Base-by-base conservation (phyloP, 2,113 vertebrate species). In the Colossoma macropomum region DNA sequence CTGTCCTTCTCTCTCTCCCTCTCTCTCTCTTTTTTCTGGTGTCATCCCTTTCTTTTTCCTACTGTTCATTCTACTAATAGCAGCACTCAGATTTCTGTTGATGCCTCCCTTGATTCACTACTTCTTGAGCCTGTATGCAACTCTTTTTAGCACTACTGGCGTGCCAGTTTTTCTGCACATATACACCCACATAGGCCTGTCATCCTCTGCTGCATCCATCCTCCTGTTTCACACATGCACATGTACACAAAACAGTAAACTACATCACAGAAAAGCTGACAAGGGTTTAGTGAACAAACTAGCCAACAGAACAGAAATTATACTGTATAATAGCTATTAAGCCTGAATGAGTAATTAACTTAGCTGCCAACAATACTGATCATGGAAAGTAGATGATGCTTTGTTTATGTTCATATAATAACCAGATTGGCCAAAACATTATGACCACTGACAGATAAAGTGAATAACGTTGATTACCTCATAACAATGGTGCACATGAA, bases 21-120 rank as follows among this genome's bases (percentile, higher is more conserved):
- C 54, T 32, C 69, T 30, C 21, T 68, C 54, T 27, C 66, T 77
- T 38, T 65, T 48, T 85, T 85, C 80, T 60, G 27, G 79, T 75
- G 38, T 80, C 83, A 82, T 83, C 80, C 73, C 71, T 77, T 72
- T 87, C 74, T 74, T 90, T 91, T 91, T 86, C 89, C 90, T 89
- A 90, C 90, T 93, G 89, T 92, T 89, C 89, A 79, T 85, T 80
- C 86, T 86, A 91, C 88, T 92, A 93, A 93, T 92, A 89, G 92
- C 92, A 92, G 91, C 92, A 93, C 92, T 94, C 93, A 89, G 92
- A 93, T 93, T 93, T 94, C 92, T 81, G 87, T 89, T 45, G 91
- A 95, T 95, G 91, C 88, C 91, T 91, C 86, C 81, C 65, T 89
- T 90, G 92, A 93, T 94, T 93, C 81, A 88, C 86, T 87, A 88